Percentiles rank a stretch among this genome's conserved stretches.
Evolutionary conservation across 2,888 invertebrate species (phyloP).

Genomic region (Lydus trimaculatus): DNA sequence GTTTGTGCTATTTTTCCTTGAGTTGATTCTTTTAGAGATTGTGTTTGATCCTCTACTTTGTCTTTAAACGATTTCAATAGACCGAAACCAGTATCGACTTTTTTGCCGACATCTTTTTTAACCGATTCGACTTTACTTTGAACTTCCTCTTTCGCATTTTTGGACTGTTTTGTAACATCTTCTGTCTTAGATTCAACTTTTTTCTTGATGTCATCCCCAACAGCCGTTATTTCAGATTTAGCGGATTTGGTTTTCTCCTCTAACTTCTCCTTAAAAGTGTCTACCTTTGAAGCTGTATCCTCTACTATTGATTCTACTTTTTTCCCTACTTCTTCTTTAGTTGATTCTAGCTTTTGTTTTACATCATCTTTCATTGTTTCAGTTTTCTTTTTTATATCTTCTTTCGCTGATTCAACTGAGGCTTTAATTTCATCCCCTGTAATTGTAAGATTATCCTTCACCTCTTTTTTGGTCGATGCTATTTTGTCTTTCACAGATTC

Average conservation of each 20-base stretch:
- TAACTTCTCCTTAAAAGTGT: not conserved
- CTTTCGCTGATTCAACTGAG: not conserved
- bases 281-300: not conserved
- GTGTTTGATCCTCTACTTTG: not conserved
- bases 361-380: not conserved
- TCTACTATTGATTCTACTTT: not conserved
- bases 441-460: constrained; percentile 31
- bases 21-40: not conserved
- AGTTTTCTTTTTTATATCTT: not conserved
- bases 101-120: not conserved
- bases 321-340: constrained; percentile 3
- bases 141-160: not conserved
- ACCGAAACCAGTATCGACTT: not conserved
- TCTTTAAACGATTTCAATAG: not conserved
- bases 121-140: not conserved
- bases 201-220: not conserved
- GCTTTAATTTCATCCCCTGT: constrained; percentile 42
- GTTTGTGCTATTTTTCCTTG: not conserved
- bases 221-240: not conserved
- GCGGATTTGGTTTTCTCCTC: not conserved
- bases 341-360: not conserved
- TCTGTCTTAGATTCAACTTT: not conserved
- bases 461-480: constrained; percentile 24
- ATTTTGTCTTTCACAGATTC: not conserved
- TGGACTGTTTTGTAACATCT: not conserved